These are phyloP conservation scores for Typhlomys cinereus DNA, from an alignment of 2,113 vertebrate genomes.

Conservation along the genomic window DNA sequence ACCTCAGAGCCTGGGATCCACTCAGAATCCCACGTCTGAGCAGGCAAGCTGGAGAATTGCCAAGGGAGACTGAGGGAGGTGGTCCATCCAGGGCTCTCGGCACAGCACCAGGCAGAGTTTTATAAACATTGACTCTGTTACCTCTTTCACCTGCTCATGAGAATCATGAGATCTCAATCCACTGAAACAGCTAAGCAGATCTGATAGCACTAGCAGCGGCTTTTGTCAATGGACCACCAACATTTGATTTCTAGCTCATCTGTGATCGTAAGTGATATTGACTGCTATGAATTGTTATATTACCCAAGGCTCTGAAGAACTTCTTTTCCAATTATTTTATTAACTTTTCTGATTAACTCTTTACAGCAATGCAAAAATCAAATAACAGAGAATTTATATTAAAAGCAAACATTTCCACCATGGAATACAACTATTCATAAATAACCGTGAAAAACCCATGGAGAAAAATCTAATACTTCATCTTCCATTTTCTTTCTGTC, in stretches of 20 bases:
- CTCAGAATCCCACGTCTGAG: neutral
- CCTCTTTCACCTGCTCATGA: neutral
- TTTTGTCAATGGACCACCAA: neutral
- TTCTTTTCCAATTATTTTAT: neutral
- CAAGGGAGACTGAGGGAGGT: neutral
- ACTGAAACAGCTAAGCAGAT: neutral
- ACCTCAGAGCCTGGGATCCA: neutral
- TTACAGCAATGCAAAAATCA: neutral
- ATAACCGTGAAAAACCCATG: neutral
- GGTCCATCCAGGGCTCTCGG: neutral
- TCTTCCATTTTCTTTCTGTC: neutral
- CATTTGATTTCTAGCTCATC: neutral
- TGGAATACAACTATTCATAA: neutral
- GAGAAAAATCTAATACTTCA: neutral
- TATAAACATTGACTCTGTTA: neutral
- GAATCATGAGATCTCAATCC: neutral
- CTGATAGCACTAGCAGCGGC: neutral
- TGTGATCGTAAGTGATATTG: neutral
- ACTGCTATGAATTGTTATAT: neutral
- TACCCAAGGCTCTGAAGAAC: neutral
- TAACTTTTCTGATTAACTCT: neutral
- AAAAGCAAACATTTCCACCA: neutral
- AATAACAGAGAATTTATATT: neutral
- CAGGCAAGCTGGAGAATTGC: neutral
- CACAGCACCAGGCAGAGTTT: neutral